Evolutionary conservation across 2,888 invertebrate species (phyloP).

Genomic region (Nezara viridula): DNA sequence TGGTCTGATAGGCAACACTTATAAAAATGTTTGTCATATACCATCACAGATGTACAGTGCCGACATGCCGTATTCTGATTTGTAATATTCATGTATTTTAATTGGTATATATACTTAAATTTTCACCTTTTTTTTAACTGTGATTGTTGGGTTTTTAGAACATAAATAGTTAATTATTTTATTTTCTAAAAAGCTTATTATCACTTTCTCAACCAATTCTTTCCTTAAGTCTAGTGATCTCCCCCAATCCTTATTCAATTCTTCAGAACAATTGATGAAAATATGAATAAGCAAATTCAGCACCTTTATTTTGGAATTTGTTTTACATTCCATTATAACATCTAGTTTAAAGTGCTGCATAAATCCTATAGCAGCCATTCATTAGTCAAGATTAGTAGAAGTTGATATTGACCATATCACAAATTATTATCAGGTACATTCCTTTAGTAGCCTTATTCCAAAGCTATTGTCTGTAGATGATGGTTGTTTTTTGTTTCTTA

Average conservation of each 20-base stretch:
- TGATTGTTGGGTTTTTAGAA: too few relatives aligned
- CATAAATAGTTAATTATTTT: too few relatives aligned
- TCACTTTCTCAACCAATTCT: too few relatives aligned
- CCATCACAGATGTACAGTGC: not conserved
- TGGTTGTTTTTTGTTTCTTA: not conserved
- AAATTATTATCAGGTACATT: not conserved
- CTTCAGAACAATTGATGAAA: not conserved
- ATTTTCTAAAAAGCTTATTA: too few relatives aligned
- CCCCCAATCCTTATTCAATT: not conserved
- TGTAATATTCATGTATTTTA: not conserved
- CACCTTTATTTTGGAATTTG: not conserved
- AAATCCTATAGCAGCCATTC: not conserved
- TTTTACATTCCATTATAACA: not conserved
- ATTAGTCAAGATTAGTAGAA: not conserved
- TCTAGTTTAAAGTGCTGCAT: not conserved
- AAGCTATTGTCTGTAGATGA: not conserved
- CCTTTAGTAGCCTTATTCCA: not conserved
- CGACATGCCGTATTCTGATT: not conserved
- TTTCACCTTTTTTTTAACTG: too few relatives aligned
- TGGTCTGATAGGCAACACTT: not conserved
- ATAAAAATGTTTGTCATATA: not conserved
- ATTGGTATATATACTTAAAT: too few relatives aligned
- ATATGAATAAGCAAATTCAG: not conserved
- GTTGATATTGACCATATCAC: not conserved
- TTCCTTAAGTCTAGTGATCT: not conserved